These are phyloP conservation scores for Hyphantria cunea DNA, from an alignment of 1,140 invertebrate genomes.

Conservation along the genomic window DNA sequence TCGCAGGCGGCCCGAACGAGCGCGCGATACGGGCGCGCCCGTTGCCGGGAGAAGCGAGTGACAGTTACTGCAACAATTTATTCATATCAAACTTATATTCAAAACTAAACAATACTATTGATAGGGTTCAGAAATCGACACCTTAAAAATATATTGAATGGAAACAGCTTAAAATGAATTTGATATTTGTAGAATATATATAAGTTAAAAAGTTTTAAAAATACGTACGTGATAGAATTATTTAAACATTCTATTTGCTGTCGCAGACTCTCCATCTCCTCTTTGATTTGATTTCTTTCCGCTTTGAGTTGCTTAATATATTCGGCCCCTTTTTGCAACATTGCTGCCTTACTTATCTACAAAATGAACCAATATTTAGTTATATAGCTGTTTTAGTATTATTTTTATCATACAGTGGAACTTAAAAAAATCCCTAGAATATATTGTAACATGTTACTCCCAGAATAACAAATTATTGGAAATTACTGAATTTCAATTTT, in stretches of 20 bases:
- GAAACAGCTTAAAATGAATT: no score
- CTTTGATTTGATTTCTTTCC: constrained; percentile 93
- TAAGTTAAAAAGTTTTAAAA: no score
- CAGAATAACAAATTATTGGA: no score
- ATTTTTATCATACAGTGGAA: no score
- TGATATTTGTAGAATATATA: no score
- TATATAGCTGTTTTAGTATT: no score
- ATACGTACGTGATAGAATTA: constrained; percentile 91
- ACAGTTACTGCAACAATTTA: constrained; percentile 86
- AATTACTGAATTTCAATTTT: no score
- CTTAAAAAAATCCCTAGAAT: no score
- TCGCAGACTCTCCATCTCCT: constrained; percentile 93
- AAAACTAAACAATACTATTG: no score
- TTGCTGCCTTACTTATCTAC: constrained; percentile 95
- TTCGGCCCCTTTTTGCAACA: constrained; percentile 98
- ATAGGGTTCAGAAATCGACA: no score
- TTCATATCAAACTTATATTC: constrained; percentile 9
- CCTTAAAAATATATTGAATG: no score
- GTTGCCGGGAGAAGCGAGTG: constrained; percentile 97
- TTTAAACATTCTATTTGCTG: constrained; percentile 96
- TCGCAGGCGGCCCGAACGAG: constrained; percentile 94
- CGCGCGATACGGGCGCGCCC: constrained; percentile 95
- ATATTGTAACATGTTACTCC: no score
- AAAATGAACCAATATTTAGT: neutral
- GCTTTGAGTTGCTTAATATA: constrained; percentile 95